Conservation (phyloP, 2,888 invertebrate genomes). For the Pogonocherus hispidulus region DNA sequence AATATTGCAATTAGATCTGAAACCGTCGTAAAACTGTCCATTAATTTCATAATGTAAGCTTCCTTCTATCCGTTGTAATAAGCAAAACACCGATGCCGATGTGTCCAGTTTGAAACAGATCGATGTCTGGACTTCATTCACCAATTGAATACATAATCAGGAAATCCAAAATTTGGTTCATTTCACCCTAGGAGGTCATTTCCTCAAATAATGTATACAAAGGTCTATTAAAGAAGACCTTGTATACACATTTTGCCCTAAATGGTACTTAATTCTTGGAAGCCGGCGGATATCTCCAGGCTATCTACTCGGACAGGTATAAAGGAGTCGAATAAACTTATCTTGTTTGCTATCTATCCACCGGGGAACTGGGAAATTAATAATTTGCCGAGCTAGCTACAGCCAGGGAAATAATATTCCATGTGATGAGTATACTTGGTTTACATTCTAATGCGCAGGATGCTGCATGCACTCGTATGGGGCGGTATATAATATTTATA, state of each 20-base stretch:
- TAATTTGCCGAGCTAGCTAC: slow-evolving; percentile 49
- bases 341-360: slow-evolving; percentile 52
- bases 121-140: too few relatives aligned
- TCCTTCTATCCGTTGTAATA: too few relatives aligned
- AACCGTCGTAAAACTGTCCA: too few relatives aligned
- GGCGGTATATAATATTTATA: not conserved
- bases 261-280: slow-evolving; percentile 37
- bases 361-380: slow-evolving; percentile 52
- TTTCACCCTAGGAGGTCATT: too few relatives aligned
- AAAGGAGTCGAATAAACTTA: slow-evolving; percentile 52
- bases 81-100: too few relatives aligned
- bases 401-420: slow-evolving; percentile 42
- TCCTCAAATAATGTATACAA: not conserved
- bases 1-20: too few relatives aligned
- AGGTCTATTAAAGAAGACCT: not conserved
- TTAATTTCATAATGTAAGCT: too few relatives aligned
- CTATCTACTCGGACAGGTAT: slow-evolving; percentile 40
- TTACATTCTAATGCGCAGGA: slow-evolving; percentile 36
- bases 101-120: too few relatives aligned
- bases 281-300: slow-evolving; percentile 37
- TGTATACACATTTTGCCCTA: not conserved
- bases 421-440: slow-evolving; percentile 38
- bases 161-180: too few relatives aligned
- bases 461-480: not conserved
- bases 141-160: too few relatives aligned